Conservation (phyloP, 2,113 vertebrate genomes). For the Narcine bancroftii region DNA sequence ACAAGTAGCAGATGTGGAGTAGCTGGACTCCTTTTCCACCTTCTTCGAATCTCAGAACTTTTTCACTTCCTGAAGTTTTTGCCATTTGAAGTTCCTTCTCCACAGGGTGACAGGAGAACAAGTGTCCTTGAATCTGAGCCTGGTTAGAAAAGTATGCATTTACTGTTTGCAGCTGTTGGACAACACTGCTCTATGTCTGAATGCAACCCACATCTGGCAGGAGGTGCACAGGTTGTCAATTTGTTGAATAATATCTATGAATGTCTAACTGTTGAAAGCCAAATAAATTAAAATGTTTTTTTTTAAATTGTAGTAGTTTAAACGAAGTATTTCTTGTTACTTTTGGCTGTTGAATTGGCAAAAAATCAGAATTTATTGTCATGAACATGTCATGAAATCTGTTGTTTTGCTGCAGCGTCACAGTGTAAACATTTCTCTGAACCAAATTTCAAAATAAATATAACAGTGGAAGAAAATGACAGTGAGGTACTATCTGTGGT, state of each 20-base stretch:
- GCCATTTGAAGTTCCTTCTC: neutral
- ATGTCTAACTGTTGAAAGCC: slow-evolving; percentile 4
- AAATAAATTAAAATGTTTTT: slow-evolving; percentile 28
- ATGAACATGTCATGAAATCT: no score
- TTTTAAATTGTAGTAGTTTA: neutral
- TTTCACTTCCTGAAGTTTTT: neutral
- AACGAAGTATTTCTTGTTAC: slow-evolving; percentile 28
- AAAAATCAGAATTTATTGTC: no score
- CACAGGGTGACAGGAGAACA: neutral
- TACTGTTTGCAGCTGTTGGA: neutral
- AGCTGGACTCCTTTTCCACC: neutral
- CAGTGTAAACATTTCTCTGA: no score
- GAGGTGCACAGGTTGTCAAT: neutral
- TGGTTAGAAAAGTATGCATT: neutral
- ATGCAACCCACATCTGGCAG: neutral
- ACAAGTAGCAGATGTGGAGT: neutral
- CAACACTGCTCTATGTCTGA: neutral
- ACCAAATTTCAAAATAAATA: no score
- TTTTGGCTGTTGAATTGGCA: no score
- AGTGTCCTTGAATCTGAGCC: neutral
- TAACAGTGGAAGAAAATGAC: no score
- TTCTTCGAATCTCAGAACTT: neutral
- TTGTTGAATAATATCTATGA: neutral
- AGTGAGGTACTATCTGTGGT: no score
- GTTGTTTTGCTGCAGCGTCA: no score